Percentiles rank a stretch among this genome's conserved stretches.
Conservation (phyloP, 2,113 vertebrate species). For the Nothobranchius kuhntae region DNA sequence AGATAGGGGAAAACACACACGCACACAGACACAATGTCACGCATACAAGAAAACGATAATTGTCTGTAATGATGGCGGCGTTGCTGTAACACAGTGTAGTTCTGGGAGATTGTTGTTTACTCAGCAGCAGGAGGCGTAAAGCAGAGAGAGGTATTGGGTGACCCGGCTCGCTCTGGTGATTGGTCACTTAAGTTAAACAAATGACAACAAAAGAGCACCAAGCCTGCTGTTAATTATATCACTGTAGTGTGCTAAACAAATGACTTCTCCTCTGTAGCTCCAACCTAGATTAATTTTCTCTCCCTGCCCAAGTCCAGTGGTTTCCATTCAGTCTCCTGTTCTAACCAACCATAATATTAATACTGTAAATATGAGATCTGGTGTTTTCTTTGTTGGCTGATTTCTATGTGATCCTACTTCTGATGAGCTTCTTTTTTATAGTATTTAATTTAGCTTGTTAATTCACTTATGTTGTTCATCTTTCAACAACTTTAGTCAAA, state of each 20-base stretch:
- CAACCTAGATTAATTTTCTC: constrained; percentile 37
- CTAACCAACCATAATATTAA: constrained; percentile 28
- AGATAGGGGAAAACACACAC: constrained; percentile 34
- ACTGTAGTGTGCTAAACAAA: constrained; percentile 52
- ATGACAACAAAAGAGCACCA: constrained; percentile 65
- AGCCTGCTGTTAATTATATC: constrained; percentile 71
- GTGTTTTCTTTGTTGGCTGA: not conserved
- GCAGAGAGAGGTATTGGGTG: constrained; percentile 65
- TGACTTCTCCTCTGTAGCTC: constrained; percentile 4
- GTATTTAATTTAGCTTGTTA: not conserved
- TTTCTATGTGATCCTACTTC: not conserved
- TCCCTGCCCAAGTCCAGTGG: not conserved
- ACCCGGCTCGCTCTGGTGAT: constrained; percentile 71
- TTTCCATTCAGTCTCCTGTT: constrained; percentile 31
- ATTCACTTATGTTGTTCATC: no score
- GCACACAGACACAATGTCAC: constrained; percentile 53
- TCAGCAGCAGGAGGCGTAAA: constrained; percentile 42
- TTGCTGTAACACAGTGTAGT: constrained; percentile 56
- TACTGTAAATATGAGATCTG: constrained; percentile 35
- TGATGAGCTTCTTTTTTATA: not conserved
- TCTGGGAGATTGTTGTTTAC: constrained; percentile 74
- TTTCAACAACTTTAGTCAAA: not conserved
- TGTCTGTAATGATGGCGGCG: constrained; percentile 47
- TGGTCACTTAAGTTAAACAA: constrained; percentile 80
- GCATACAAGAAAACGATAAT: constrained; percentile 63